Base-by-base conservation (phyloP, 2,113 vertebrate species). In the Scomber scombrus region DNA sequence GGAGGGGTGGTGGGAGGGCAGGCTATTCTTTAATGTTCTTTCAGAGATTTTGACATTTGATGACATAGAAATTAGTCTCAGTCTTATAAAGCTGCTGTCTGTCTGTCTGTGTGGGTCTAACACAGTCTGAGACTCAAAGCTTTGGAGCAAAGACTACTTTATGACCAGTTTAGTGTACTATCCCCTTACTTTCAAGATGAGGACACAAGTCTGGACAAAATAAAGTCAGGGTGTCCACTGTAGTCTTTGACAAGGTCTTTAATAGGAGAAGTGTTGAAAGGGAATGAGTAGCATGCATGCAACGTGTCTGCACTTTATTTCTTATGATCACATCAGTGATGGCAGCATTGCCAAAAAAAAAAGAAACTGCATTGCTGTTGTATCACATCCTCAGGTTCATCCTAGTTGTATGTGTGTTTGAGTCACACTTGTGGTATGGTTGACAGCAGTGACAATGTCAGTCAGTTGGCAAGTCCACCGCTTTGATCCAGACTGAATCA, bases 11-110 rank as follows among this genome's bases (percentile, higher is more conserved):
- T 8, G 21, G 31, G 34, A 15, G 34, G 3, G 15, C 10, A 34
- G 3, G 15, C 10, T 62, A 0, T 55, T 47, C 4, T 40, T 21
- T 21, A 43, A 71, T 56, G 43, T 63, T 19, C 49, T 45, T 56
- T 71, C 23, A 29, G 18, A 81, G 64, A 63, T 80, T 77, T 76
- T 40, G 66, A 76, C 60, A 50, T 68, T 73, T 61, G 51, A 18
- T 57, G 54, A 71, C 45, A 61, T 71, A 45, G 51, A 62, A 72
- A 81, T 72, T 31, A 72, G 46, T 85, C 21, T 74, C 12, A 9
- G 61, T 60, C 45, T 43, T 46, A 56, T 43, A 23, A 57, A 65
- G 51, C 47, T 23, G 56, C 69, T 47, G 55, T 55, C 49, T 64
- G 55, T 55, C 49, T 64, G 45, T 57, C 29, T 26, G 3, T 50